These are phyloP conservation scores for Struthidea cinerea DNA, from an alignment of 2,113 vertebrate species.

Conservation along the genomic window DNA sequence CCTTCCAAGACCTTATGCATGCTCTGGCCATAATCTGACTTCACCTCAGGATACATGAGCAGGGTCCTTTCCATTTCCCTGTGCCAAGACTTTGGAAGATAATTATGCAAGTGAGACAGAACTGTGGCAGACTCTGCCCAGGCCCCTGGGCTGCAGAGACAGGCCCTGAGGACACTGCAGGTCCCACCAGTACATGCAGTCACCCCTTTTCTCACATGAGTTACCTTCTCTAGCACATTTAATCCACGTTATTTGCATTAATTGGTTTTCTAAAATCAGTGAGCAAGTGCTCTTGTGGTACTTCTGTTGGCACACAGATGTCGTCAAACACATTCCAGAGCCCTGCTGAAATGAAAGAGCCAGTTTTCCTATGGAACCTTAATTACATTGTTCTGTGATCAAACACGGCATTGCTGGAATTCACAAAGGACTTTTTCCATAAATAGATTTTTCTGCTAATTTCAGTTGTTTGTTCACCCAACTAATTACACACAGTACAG, in stretches of 20 bases:
- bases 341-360: neutral
- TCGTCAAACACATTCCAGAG: neutral
- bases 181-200: neutral
- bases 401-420: neutral
- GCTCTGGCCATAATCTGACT: neutral
- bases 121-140: neutral
- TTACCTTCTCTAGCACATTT: neutral
- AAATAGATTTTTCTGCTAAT: neutral
- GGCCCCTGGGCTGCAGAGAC: neutral
- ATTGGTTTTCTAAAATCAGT: neutral
- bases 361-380: neutral
- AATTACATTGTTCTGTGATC: neutral
- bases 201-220: fast-evolving
- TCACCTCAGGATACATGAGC: neutral
- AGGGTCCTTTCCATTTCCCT: neutral
- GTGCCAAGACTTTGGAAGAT: neutral
- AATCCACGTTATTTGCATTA: neutral
- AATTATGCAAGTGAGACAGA: neutral
- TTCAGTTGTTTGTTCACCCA: neutral
- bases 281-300: neutral
- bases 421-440: neutral
- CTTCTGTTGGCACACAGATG: neutral
- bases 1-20: neutral
- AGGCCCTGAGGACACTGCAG: neutral
- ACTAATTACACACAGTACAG: neutral